A percentile compares a stretch with the other conserved stretches of the same genome.
These are phyloP conservation scores for Pseudobourletiella spinata DNA, from an alignment of 1,140 invertebrate genomes.

Conservation along the genomic window DNA sequence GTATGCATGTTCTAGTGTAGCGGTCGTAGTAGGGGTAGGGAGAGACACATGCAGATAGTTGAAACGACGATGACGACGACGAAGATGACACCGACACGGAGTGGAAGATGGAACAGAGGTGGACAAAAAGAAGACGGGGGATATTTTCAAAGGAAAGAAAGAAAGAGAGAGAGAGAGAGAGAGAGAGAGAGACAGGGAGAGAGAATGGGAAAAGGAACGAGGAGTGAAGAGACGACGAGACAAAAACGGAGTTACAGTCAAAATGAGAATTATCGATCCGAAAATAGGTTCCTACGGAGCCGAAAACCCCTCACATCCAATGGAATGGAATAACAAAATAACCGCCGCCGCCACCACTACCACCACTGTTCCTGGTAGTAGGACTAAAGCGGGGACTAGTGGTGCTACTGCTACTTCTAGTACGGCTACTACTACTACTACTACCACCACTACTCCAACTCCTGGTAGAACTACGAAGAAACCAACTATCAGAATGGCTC, in stretches of 20 bases:
- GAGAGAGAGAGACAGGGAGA: background rate
- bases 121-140: background rate
- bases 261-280: slow-evolving; percentile 27
- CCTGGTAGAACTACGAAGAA: background rate
- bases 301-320: slow-evolving; percentile 2
- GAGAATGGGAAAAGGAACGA: slow-evolving; percentile 14
- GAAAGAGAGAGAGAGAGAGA: slow-evolving; percentile 2
- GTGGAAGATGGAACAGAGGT: background rate
- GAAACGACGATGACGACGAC: background rate
- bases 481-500: background rate
- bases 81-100: background rate
- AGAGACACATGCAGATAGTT: background rate
- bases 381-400: too few species aligned
- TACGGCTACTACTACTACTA: background rate
- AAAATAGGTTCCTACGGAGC: slow-evolving; percentile 1
- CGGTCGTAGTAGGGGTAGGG: background rate
- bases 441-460: background rate
- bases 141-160: background rate
- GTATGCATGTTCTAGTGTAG: background rate
- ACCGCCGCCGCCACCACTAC: background rate
- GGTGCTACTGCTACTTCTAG: too few species aligned
- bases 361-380: background rate
- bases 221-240: slow-evolving; percentile 9
- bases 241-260: slow-evolving; percentile 7
- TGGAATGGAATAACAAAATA: background rate